Evolutionary conservation across 2,113 vertebrate species (phyloP), one percentile per base, ranked within the genome.

Genomic region (Cichladusa arquata): DNA sequence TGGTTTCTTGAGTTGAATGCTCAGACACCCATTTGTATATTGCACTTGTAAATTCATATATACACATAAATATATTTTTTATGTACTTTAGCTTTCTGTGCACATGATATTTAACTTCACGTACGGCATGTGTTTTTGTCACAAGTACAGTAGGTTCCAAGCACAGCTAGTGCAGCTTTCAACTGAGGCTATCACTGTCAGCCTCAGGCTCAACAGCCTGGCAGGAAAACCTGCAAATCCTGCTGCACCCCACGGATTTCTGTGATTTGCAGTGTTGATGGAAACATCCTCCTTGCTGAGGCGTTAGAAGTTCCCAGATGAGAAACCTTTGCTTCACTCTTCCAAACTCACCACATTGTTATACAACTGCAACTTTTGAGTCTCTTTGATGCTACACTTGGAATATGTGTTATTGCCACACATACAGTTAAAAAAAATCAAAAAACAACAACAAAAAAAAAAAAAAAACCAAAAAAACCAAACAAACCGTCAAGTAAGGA

Each of bases 161-260:
- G 48, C 45, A 54, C 50, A 90, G 36, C 31, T 81, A 56, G 40
- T 19, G 14, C 57, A 76, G 45, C 9, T 50, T 89, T 61, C 57
- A 65, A 2, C 45, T 42, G 48, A 40, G 61, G 44, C 44, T 33
- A 3, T 72, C 81, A 69, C 16, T 28, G 34, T 62, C 70, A 90
- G 91, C 94, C 93, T 90, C 78, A 82, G 87, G 94, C 94, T 90
- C 48, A 82, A 60, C 45, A 76, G 50, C 62, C 57, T 87, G 87
- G 86, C 91, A 85, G 61, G 58, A 95, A 95, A 97, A 95, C 81
- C 26, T 85, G 94, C 84, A 81, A 90, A 92, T 96, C 93, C 93
- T 89, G 84, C 91, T 80, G 78, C 50, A 85, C 57, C 45, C 73
- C 69, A 34, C 6, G 2, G 61, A 34, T 53, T 82, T 91, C 66